These are phyloP conservation scores for Lypha dubia DNA, from an alignment of 2,888 invertebrate species.

Conservation along the genomic window DNA sequence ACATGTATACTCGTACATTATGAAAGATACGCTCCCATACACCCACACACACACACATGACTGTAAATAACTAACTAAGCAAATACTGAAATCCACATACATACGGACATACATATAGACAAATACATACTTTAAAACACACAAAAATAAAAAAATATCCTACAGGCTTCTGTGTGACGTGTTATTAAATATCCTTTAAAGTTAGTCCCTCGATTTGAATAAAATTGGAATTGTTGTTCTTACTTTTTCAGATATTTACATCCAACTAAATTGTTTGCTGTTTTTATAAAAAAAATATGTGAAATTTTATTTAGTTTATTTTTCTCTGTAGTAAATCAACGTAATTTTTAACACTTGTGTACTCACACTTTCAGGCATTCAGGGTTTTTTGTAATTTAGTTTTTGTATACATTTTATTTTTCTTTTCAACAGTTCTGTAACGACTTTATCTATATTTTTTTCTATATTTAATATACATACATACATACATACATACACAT, in stretches of 20 bases:
- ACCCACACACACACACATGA: neutral
- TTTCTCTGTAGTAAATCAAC: conserved; percentile 47
- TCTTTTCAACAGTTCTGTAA: neutral
- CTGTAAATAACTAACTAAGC: neutral
- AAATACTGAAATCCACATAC: conserved; percentile 9
- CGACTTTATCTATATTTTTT: conserved; percentile 10
- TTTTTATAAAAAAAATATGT: conserved; percentile 1
- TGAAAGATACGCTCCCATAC: neutral
- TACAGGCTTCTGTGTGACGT: conserved; percentile 30
- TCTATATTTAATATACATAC: conserved; percentile 25
- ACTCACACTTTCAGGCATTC: conserved; percentile 18
- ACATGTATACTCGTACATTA: neutral
- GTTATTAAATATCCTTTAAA: conserved; percentile 19
- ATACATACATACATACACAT: neutral
- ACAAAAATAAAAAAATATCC: neutral
- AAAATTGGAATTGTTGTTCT: neutral
- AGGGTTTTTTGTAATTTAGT: neutral
- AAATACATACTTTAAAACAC: no score
- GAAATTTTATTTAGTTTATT: neutral
- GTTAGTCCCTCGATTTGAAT: conserved; percentile 12
- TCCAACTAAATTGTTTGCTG: conserved; percentile 22
- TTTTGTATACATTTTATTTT: neutral
- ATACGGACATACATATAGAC: neutral
- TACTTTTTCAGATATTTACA: neutral
- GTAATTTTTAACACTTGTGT: conserved; percentile 63